Evolutionary conservation across 2,888 invertebrate species (phyloP).

Genomic region (Adelphocoris suturalis): DNA sequence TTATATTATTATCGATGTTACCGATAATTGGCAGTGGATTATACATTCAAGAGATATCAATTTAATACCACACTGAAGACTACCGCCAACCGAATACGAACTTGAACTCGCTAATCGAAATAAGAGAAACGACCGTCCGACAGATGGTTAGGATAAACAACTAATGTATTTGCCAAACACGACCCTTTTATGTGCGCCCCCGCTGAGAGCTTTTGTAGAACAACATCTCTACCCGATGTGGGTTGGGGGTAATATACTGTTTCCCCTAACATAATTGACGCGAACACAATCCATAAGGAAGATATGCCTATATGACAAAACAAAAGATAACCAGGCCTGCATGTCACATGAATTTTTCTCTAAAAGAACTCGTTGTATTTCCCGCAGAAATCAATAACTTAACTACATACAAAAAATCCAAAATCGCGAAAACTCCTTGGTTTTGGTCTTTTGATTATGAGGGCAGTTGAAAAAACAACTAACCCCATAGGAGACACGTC

Average conservation of each 20-base stretch:
- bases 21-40: no score
- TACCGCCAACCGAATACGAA: no score
- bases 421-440: not conserved
- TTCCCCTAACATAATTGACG: not conserved
- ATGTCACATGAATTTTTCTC: not conserved
- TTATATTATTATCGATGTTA: not conserved
- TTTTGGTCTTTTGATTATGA: not conserved
- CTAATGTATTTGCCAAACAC: not conserved
- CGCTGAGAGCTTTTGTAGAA: slow-evolving; percentile 17
- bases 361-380: not conserved
- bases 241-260: not conserved
- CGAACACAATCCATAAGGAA: not conserved
- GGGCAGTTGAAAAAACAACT: no score
- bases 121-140: not conserved
- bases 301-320: not conserved
- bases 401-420: not conserved
- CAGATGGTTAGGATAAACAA: not conserved
- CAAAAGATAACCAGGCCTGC: not conserved
- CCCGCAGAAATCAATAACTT: no score
- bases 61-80: no score
- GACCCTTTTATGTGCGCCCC: slow-evolving; percentile 11
- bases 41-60: no score
- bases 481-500: no score
- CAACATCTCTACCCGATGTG: not conserved
- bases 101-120: not conserved